A percentile compares a stretch with the other conserved stretches of the same genome.
Conservation (phyloP, 2,113 vertebrate species). For the Elgaria multicarinata region DNA sequence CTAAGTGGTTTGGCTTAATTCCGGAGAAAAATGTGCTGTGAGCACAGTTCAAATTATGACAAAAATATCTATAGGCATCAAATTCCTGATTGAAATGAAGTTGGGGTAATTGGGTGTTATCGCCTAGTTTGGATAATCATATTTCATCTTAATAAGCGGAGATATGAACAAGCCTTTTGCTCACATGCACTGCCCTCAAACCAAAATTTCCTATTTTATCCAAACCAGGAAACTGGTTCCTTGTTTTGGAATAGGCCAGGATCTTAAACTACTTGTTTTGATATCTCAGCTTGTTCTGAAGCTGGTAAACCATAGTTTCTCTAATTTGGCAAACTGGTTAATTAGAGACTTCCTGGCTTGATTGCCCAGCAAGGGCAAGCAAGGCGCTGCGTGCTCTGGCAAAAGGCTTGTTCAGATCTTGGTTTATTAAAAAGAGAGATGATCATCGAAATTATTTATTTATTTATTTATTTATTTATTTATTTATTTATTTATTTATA, state of each 20-base stretch:
- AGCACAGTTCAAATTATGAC: neutral
- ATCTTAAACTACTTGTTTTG: neutral
- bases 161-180: neutral
- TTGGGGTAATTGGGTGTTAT: neutral
- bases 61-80: neutral
- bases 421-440: too few species aligned
- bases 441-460: too few species aligned
- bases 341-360: too few species aligned
- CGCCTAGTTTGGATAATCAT: neutral
- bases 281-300: too few species aligned
- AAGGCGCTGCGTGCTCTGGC: neutral
- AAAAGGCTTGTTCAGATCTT: neutral
- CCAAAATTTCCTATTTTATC: neutral
- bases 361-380: too few species aligned
- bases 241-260: neutral
- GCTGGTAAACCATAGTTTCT: too few species aligned
- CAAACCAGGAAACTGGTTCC: neutral
- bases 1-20: neutral
- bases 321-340: too few species aligned
- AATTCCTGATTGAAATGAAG: neutral
- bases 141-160: neutral
- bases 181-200: too few species aligned
- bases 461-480: too few species aligned
- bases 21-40: neutral
- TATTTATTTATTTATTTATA: too few species aligned